These are phyloP conservation scores for Chrysogorgia sp. DNA, from an alignment of 92 coral and sea anemone species.

Conservation along the genomic window DNA sequence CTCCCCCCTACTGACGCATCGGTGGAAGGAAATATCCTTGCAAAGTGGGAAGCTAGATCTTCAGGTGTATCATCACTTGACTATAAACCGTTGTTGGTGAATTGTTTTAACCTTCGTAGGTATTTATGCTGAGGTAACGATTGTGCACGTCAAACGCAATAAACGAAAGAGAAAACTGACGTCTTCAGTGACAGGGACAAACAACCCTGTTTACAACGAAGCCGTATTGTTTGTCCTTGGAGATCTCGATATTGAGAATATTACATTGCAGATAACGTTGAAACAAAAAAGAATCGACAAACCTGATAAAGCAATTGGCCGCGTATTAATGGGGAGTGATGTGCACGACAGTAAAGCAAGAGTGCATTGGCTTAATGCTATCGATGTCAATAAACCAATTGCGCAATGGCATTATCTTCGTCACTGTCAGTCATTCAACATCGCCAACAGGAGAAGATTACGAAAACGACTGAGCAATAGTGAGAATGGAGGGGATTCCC, in stretches of 20 bases:
- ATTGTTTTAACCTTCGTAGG: too few relatives aligned
- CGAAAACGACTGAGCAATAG: constrained; percentile 54
- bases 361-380: constrained; percentile 95
- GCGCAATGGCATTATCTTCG: constrained; percentile 95
- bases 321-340: constrained; percentile 85
- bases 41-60: too few relatives aligned
- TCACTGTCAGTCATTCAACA: constrained; percentile 54
- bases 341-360: constrained; percentile 69
- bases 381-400: constrained; percentile 92
- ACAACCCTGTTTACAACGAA: constrained; percentile 92
- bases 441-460: constrained; percentile 20
- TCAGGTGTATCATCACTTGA: too few relatives aligned
- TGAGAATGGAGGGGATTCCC: constrained; percentile 59
- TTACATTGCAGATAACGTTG: constrained; percentile 86
- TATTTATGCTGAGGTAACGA: constrained; percentile 88
- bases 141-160: constrained; percentile 74
- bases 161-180: constrained; percentile 94
- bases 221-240: constrained; percentile 96
- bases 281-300: constrained; percentile 89
- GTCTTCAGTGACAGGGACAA: constrained; percentile 76
- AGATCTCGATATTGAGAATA: constrained; percentile 75
- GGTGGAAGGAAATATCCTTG: too few relatives aligned
- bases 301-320: constrained; percentile 90
- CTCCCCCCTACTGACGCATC: too few relatives aligned
- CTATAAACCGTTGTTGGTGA: too few relatives aligned